Percentiles rank a stretch among this genome's conserved stretches.
Conservation (phyloP, 2,888 invertebrate genomes). For the Chouioia cunea region DNA sequence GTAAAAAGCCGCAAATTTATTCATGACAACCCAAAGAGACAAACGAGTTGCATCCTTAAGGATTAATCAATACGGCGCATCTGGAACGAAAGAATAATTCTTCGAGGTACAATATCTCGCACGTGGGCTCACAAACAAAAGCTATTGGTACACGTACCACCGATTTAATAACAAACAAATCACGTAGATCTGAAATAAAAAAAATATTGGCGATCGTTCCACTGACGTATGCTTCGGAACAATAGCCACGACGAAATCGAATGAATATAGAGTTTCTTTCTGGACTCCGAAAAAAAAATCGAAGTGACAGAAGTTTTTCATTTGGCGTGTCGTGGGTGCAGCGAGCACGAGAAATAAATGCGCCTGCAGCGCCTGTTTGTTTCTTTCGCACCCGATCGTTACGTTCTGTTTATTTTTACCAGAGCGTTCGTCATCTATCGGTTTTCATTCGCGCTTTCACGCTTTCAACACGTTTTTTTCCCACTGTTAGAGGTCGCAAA, state of each 20-base stretch:
- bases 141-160: slow-evolving; percentile 8
- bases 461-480: no score
- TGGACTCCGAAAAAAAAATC: background rate
- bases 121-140: slow-evolving; percentile 6
- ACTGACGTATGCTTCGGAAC: slow-evolving; percentile 32
- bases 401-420: slow-evolving; percentile 32
- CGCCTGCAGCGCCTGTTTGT: background rate
- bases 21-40: background rate
- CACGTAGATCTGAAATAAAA: slow-evolving; percentile 12
- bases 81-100: slow-evolving; percentile 11
- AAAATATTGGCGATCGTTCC: slow-evolving; percentile 37
- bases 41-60: slow-evolving; percentile 11
- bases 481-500: no score
- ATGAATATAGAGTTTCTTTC: slow-evolving; percentile 34
- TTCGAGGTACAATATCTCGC: slow-evolving; percentile 20
- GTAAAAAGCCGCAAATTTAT: no score
- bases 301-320: slow-evolving; percentile 36
- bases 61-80: slow-evolving; percentile 24
- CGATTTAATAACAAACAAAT: slow-evolving; percentile 40
- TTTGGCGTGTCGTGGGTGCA: slow-evolving; percentile 20
- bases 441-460: slow-evolving; percentile 5
- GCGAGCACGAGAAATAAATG: slow-evolving; percentile 22
- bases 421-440: slow-evolving; percentile 2
- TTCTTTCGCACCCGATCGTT: slow-evolving; percentile 12
- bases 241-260: slow-evolving; percentile 25